Base-by-base conservation (phyloP, 1,140 invertebrate species). In the Micrasema longulum region DNA sequence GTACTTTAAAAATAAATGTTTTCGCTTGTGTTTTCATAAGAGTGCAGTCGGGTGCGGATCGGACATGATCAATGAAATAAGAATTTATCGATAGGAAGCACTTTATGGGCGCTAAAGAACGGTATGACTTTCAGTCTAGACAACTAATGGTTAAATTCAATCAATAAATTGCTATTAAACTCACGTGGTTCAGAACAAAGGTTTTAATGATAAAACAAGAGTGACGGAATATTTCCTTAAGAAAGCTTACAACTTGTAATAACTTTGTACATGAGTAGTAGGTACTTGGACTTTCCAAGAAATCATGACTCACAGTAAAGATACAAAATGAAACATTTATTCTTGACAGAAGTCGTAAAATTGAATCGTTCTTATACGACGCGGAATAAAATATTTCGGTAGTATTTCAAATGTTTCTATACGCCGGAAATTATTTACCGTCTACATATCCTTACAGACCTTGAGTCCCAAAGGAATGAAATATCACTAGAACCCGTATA, bases 71-170 rank as follows among this genome's bases (percentile, higher is more conserved):
- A 22, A 62, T 41, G 22, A 22, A 62, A 41, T 9, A 43, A 12
- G 4, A 41, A 7, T 60, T 60, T 38, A 38, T 60, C 7, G 22
- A 41, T 38, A 23, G 55, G 35, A 60, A 38, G 9, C 35, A 41
- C 38, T 62, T 43, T 43, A 62, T 23, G 57, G 38, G 4, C 57
- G 16, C 38, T 35, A 38, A 23, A 55, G 12, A n/a, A 31, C 12
- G 52, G 4, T 26, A 31, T 55, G 35, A 55, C 31, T 14, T 55
- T 16, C 22, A 41, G 55, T 60, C 55, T 60, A 60, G 55, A 60
- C 55, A 11, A 12, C 55, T 60, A 60, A 60, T 60, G 35, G 55
- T 38, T 1, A n/a, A 60, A 41, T 60, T 60, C 41, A 60, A 60
- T 38, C 35, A 41, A 60, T 60, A 35, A 35, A 12, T 22, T 60